A percentile compares a stretch with the other conserved stretches of the same genome.
phyloP scores from a whole-genome alignment of 2,888 invertebrate genomes.

The Metellina segmentata region DNA sequence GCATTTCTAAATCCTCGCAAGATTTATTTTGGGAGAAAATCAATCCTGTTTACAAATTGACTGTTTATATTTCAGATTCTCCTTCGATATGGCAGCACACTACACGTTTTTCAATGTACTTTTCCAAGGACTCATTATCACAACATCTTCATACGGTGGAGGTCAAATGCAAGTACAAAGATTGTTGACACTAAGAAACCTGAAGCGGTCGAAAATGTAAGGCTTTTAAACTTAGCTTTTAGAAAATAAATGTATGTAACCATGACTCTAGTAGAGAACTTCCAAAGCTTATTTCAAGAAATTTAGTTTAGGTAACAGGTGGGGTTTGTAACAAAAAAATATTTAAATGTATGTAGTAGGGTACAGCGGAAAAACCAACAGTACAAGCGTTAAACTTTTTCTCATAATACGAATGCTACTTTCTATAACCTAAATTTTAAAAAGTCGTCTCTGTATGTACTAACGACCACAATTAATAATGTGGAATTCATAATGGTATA shows the following conservation, averaged over 20 bases:
- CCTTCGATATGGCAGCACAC: constrained; percentile 82
- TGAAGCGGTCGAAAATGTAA: constrained; percentile 46
- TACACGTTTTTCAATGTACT: constrained; percentile 91
- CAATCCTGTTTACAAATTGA: too few species aligned
- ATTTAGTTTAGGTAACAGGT: background rate
- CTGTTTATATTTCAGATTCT: background rate
- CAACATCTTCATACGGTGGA: constrained; percentile 89
- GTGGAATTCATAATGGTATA: too few species aligned
- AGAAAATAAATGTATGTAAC: too few species aligned
- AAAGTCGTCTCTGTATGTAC: too few species aligned
- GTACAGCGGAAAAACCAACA: too few species aligned
- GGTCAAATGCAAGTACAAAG: constrained; percentile 89
- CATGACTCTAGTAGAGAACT: background rate
- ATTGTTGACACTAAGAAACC: constrained; percentile 81
- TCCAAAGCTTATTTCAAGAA: background rate
- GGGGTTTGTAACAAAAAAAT: background rate
- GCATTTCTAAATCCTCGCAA: too few species aligned
- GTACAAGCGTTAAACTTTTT: too few species aligned
- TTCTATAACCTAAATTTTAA: too few species aligned
- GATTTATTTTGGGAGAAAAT: too few species aligned
- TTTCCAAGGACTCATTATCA: constrained; percentile 90
- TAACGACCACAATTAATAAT: too few species aligned
- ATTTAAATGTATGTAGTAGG: too few species aligned
- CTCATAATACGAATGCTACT: too few species aligned
- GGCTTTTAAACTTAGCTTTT: background rate